Percentiles rank a stretch among this genome's conserved stretches.
phyloP scores from a whole-genome alignment of 2,888 invertebrate species.

The Hymenopus coronatus region DNA sequence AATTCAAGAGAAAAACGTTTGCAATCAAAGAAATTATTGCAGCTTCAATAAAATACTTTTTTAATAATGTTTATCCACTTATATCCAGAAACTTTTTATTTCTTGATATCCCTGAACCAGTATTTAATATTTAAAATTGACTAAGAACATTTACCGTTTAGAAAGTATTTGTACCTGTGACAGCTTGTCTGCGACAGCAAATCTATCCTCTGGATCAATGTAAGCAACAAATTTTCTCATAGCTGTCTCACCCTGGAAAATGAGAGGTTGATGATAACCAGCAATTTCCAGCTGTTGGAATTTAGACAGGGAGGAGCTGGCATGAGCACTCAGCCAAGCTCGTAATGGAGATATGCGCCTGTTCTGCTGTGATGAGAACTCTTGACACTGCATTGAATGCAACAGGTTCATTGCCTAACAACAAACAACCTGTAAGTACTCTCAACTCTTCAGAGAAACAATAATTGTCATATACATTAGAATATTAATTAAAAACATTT shows the following conservation, averaged over 20 bases:
- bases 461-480: background rate
- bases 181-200: conserved; percentile 84
- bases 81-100: no score
- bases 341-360: conserved; percentile 82
- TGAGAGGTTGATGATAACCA: conserved; percentile 67
- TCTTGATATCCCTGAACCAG: no score
- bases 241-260: conserved; percentile 85
- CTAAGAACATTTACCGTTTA: background rate
- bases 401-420: conserved; percentile 85
- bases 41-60: no score
- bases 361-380: conserved; percentile 72
- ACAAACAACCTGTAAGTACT: background rate
- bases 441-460: background rate
- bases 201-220: conserved; percentile 89
- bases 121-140: no score
- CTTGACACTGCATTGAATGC: conserved; percentile 74
- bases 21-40: no score
- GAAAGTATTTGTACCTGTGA: conserved; percentile 68
- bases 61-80: no score
- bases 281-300: conserved; percentile 67
- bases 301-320: conserved; percentile 74
- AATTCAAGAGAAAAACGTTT: no score
- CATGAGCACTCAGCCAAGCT: conserved; percentile 90
- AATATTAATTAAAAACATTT: no score
- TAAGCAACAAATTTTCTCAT: conserved; percentile 86